Percentiles rank a stretch among this genome's conserved stretches.
Evolutionary conservation across 2,113 vertebrate species (phyloP).

Genomic region (Syrrhaptes paradoxus): DNA sequence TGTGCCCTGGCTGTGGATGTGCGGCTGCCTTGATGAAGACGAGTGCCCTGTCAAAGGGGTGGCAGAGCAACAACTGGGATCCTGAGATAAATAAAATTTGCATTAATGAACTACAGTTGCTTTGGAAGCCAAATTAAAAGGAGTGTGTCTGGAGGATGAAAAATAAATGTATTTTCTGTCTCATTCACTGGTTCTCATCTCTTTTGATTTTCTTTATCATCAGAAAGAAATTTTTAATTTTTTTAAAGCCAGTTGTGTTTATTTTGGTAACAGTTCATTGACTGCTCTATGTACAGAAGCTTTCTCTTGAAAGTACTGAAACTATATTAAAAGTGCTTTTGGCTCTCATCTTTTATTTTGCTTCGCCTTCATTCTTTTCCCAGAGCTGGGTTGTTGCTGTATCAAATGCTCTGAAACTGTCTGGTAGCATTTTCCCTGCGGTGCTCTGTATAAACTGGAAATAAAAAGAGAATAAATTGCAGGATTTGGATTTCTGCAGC

Average conservation of each 20-base stretch:
- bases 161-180: constrained; percentile 15
- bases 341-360: constrained; percentile 65
- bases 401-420: constrained; percentile 55
- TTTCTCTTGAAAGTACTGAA: constrained; percentile 64
- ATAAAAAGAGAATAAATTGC: constrained; percentile 52
- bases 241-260: constrained; percentile 44
- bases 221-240: constrained; percentile 19
- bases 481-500: constrained; percentile 42
- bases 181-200: not conserved
- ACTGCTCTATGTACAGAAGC: constrained; percentile 34
- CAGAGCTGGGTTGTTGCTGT: constrained; percentile 36
- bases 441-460: constrained; percentile 36
- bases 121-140: constrained; percentile 45
- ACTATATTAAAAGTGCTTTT: constrained; percentile 60
- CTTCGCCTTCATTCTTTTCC: constrained; percentile 44
- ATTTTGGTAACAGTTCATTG: constrained; percentile 61
- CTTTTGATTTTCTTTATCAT: constrained; percentile 47
- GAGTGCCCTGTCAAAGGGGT: constrained; percentile 35
- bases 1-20: not conserved
- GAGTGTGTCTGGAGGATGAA: constrained; percentile 22
- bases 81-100: constrained; percentile 37
- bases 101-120: constrained; percentile 33
- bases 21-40: constrained; percentile 25
- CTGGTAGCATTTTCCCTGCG: constrained; percentile 55
- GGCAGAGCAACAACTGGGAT: constrained; percentile 40